phyloP scores from a whole-genome alignment of 2,888 invertebrate species.

The Chymomyza procnemis region DNA sequence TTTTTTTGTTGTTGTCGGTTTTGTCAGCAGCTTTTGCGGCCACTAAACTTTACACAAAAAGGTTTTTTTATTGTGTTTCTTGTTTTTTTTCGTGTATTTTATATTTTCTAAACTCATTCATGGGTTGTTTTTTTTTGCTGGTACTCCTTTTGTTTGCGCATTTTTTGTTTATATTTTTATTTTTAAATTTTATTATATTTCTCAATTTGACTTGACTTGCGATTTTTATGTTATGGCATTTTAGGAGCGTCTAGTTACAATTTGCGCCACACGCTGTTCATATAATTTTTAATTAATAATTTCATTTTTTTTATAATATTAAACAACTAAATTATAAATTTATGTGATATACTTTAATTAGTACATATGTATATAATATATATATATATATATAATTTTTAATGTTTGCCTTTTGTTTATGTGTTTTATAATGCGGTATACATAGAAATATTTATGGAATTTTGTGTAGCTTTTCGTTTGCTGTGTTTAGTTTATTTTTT shows the following conservation, averaged over 20 bases:
- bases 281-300: conserved; percentile 27
- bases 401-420: conserved; percentile 19
- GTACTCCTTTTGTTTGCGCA: conserved; percentile 32
- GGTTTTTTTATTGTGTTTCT: conserved; percentile 28
- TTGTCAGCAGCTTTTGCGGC: conserved; percentile 17
- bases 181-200: conserved; percentile 2
- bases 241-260: conserved; percentile 10
- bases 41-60: conserved; percentile 55
- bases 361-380: conserved; percentile 61
- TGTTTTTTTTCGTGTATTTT: background rate
- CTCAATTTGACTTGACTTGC: conserved; percentile 34
- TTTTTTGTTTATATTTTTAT: conserved; percentile 1
- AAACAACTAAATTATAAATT: conserved; percentile 65
- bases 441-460: conserved; percentile 41
- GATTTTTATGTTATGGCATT: conserved; percentile 31
- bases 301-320: conserved; percentile 48
- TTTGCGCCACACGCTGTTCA: background rate
- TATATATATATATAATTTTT: conserved; percentile 42
- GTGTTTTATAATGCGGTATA: conserved; percentile 42
- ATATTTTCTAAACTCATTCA: background rate
- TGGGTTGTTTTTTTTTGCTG: conserved; percentile 3
- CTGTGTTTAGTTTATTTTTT: background rate
- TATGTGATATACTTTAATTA: conserved; percentile 64
- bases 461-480: conserved; percentile 26
- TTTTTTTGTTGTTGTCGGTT: conserved; percentile 36